These are phyloP conservation scores for Scaptomyza flava DNA, from an alignment of 2,888 invertebrate species.

Conservation along the genomic window DNA sequence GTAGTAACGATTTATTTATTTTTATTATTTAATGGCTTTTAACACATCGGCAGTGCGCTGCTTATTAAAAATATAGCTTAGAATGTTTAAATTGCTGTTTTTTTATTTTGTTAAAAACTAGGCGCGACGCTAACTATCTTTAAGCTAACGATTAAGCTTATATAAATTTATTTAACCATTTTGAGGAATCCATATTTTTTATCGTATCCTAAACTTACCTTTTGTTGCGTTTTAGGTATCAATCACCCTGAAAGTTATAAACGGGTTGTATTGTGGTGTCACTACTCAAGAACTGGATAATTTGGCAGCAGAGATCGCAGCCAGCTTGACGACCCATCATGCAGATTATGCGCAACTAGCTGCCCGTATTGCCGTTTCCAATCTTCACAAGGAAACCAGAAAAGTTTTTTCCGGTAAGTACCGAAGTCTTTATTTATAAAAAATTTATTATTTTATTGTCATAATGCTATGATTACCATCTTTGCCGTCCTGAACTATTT, in stretches of 20 bases:
- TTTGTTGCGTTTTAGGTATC: slow-evolving; percentile 85
- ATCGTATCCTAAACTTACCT: not conserved
- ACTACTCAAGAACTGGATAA: slow-evolving; percentile 98
- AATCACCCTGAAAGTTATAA: slow-evolving; percentile 96
- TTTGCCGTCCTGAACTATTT: not conserved
- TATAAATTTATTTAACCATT: too few relatives aligned
- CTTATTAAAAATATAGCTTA: too few relatives aligned
- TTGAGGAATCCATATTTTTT: not conserved
- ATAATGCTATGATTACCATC: too few relatives aligned
- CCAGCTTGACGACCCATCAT: slow-evolving; percentile 98
- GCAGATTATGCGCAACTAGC: slow-evolving; percentile 97
- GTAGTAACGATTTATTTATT: not conserved
- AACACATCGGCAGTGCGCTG: too few relatives aligned
- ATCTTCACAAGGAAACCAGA: slow-evolving; percentile 98
- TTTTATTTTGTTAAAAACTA: too few relatives aligned
- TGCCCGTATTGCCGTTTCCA: slow-evolving; percentile 97
- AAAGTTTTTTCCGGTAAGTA: slow-evolving; percentile 93
- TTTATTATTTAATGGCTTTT: too few relatives aligned
- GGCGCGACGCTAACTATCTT: too few relatives aligned
- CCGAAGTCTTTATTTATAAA: not conserved
- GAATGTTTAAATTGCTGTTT: too few relatives aligned
- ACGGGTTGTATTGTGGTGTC: slow-evolving; percentile 97
- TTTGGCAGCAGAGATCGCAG: slow-evolving; percentile 99
- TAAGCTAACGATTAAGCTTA: too few relatives aligned
- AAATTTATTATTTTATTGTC: not conserved